Percentiles rank a stretch among this genome's conserved stretches.
These are phyloP conservation scores for Anas platyrhynchos DNA, from an alignment of 2,113 vertebrate species.

Conservation along the genomic window DNA sequence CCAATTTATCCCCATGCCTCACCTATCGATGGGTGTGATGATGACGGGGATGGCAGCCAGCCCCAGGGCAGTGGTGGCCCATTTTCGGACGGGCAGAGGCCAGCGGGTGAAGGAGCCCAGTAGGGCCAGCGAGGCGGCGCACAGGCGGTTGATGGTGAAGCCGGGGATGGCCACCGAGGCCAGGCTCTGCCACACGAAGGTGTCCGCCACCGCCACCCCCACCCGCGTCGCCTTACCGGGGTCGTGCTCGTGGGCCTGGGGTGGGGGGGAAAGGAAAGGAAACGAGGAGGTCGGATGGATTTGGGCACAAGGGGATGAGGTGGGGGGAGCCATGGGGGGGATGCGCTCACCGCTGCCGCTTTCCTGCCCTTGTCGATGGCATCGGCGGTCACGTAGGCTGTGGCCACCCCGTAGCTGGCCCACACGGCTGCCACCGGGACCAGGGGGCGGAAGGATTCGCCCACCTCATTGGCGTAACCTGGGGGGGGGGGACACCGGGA, in stretches of 20 bases:
- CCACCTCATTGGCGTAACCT: slow-evolving; percentile 98
- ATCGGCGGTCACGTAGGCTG: slow-evolving; percentile 89
- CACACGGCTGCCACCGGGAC: slow-evolving; percentile 88
- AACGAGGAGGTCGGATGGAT: too few relatives aligned
- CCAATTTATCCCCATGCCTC: neutral
- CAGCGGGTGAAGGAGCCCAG: slow-evolving; percentile 85
- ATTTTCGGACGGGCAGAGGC: slow-evolving; percentile 89
- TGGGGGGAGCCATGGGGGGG: accelerated
- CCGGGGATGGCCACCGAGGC: slow-evolving; percentile 94
- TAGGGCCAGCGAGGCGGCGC: slow-evolving; percentile 86
- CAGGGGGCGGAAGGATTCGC: slow-evolving; percentile 91
- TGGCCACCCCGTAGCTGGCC: slow-evolving; percentile 91
- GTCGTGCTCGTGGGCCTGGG: slow-evolving; percentile 76
- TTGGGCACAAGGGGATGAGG: neutral
- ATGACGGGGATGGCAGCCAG: slow-evolving; percentile 93
- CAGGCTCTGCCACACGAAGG: slow-evolving; percentile 94
- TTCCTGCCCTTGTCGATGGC: slow-evolving; percentile 93
- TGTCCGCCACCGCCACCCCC: slow-evolving; percentile 88
- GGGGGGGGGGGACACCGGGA: neutral
- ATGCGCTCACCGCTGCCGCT: slow-evolving; percentile 83
- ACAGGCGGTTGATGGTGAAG: slow-evolving; percentile 95
- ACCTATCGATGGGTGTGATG: slow-evolving; percentile 96
- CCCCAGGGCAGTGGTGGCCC: slow-evolving; percentile 92
- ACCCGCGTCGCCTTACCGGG: slow-evolving; percentile 74
- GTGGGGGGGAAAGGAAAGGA: too few relatives aligned